Evolutionary conservation across 1,140 invertebrate genomes (phyloP).

Genomic region (Hycleus cichorii): DNA sequence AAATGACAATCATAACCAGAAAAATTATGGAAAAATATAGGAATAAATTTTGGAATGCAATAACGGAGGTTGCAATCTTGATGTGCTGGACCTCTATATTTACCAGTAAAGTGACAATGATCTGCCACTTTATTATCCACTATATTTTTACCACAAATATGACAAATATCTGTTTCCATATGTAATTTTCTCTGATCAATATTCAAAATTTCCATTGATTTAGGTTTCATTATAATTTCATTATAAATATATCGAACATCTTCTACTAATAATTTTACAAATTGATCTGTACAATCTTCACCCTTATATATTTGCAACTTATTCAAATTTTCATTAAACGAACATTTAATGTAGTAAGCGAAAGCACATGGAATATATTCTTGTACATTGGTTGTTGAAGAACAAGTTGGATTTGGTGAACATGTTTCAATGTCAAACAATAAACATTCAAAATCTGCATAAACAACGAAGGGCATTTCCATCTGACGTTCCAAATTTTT

Average conservation of each 20-base stretch:
- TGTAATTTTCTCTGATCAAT: too few relatives aligned
- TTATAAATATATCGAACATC: too few relatives aligned
- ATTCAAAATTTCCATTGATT: too few relatives aligned
- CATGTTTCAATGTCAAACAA: background rate
- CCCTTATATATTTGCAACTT: background rate
- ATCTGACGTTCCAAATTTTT: too few relatives aligned
- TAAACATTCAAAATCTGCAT: background rate
- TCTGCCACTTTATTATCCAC: constrained; percentile 27
- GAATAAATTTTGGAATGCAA: constrained; percentile 16
- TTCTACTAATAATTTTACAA: too few relatives aligned
- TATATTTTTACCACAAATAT: constrained; percentile 30
- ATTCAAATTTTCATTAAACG: background rate
- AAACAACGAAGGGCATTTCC: background rate
- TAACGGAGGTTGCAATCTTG: constrained; percentile 37
- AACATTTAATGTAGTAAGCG: background rate
- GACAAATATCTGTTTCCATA: background rate
- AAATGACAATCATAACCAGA: constrained; percentile 21
- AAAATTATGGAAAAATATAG: constrained; percentile 23
- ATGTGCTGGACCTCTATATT: constrained; percentile 18
- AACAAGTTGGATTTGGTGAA: too few relatives aligned
- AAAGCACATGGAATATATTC: background rate
- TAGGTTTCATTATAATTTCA: too few relatives aligned
- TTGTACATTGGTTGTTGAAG: background rate
- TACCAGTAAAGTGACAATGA: constrained; percentile 36
- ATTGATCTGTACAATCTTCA: background rate